Evolutionary conservation across 2,888 invertebrate species (phyloP), one percentile per base, ranked within the genome.

Genomic region (Hyalella azteca): DNA sequence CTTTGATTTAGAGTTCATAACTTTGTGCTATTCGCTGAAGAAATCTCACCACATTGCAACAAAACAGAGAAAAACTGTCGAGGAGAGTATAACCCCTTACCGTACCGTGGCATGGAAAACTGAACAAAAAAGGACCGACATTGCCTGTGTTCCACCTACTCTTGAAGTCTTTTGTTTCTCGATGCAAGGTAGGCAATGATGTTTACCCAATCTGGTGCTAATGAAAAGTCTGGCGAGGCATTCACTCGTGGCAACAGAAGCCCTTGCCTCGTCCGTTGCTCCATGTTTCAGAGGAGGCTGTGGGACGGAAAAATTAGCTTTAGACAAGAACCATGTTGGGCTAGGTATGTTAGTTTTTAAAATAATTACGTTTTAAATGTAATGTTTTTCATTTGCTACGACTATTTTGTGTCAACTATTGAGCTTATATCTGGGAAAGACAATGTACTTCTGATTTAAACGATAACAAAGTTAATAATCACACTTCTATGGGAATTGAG

Each of bases 151-250:
- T 54, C 54, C 54, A 54, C 54, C 54, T 26, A 29, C 54, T 54
- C 54, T 54, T 54, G 26, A 54, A 29, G 54, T 54, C 54, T 54
- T 54, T 54, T 54, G 54, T 54, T 54, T 54, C 54, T 54, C 54
- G 54, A 54, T 54, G 54, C 22, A 54, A 54, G 54, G 54, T 29
- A n/a, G 54, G 54, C 54, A 54, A 54, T 54, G 54, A 54, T 54
- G 54, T 54, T 54, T 54, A 54, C 54, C 54, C 54, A 54, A 54
- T 54, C 54, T 54, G 54, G 54, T 54, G 54, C 54, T 54, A 54
- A 54, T 54, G 54, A 54, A 54, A 54, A 54, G 54, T 29, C 54
- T 54, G 54, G 26, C 26, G 54, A 54, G 54, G 54, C 26, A 54
- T 54, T 54, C 54, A 54, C 54, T 22, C 54, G 22, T 54, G 54